Conservation (phyloP, 2,888 invertebrate species). For the Nomada lathburiana region DNA sequence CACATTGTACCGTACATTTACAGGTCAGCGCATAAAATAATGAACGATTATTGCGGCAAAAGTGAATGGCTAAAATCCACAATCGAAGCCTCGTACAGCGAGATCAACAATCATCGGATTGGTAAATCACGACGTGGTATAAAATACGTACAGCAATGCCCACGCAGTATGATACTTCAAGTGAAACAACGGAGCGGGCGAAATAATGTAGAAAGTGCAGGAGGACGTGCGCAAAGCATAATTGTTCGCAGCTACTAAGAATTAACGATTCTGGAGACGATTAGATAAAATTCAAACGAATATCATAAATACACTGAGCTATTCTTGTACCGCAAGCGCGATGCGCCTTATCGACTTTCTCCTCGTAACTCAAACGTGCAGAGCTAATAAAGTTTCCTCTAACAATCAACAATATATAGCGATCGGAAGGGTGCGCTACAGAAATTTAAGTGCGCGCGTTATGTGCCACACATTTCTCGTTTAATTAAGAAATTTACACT, state of each 20-base stretch:
- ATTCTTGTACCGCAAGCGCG: conserved; percentile 58
- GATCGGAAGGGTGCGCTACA: conserved; percentile 29
- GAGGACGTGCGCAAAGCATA: conserved; percentile 69
- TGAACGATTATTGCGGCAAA: no score
- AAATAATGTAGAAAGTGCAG: conserved; percentile 62
- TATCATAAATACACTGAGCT: conserved; percentile 68
- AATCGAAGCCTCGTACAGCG: neutral
- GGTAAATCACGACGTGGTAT: neutral
- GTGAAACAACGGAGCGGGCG: neutral
- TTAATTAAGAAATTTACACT: conserved; percentile 10
- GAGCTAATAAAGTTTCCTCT: conserved; percentile 64
- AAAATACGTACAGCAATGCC: neutral
- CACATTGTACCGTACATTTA: no score
- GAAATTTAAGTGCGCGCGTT: conserved; percentile 24
- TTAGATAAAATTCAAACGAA: conserved; percentile 74
- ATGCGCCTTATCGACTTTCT: conserved; percentile 70
- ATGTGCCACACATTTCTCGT: neutral
- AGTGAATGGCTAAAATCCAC: neutral
- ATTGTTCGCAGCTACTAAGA: conserved; percentile 77
- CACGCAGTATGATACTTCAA: neutral
- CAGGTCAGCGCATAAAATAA: no score
- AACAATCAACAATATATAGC: conserved; percentile 65
- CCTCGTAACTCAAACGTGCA: conserved; percentile 68
- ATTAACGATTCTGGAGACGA: conserved; percentile 75
- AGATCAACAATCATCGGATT: conserved; percentile 3